These are phyloP conservation scores for Megalonaias nervosa DNA, from an alignment of 1,140 invertebrate species.

Conservation along the genomic window DNA sequence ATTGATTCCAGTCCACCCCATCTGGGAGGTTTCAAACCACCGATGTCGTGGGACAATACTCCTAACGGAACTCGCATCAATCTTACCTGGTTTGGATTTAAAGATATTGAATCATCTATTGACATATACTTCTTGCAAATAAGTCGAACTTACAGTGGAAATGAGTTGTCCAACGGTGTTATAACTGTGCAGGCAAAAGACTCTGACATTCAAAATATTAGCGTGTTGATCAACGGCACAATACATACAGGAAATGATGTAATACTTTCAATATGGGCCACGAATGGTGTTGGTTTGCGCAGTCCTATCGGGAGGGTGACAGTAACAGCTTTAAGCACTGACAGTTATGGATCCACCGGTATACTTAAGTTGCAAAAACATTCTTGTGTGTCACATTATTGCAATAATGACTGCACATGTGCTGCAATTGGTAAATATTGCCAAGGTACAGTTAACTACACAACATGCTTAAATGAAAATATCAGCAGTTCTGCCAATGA, in stretches of 20 bases:
- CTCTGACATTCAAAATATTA: slow-evolving; percentile 1
- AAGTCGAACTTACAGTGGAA: slow-evolving; percentile 34
- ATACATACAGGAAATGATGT: slow-evolving; percentile 27
- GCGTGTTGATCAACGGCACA: slow-evolving; percentile 5
- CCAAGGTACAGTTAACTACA: neutral
- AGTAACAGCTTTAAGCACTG: slow-evolving; percentile 15
- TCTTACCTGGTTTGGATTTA: slow-evolving; percentile 43
- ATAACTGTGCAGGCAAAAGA: slow-evolving; percentile 1
- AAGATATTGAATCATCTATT: slow-evolving; percentile 45
- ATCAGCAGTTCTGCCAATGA: neutral
- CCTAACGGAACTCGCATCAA: slow-evolving; percentile 3
- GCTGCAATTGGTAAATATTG: slow-evolving; percentile 41
- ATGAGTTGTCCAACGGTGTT: slow-evolving; percentile 36
- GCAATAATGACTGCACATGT: slow-evolving; percentile 50
- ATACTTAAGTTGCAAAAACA: slow-evolving; percentile 31
- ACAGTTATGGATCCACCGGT: slow-evolving; percentile 1
- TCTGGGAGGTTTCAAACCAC: slow-evolving; percentile 40
- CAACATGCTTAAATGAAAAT: neutral
- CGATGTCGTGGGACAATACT: slow-evolving; percentile 34
- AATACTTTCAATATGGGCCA: slow-evolving; percentile 30
- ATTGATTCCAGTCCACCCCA: slow-evolving; percentile 51
- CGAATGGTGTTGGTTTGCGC: slow-evolving; percentile 31
- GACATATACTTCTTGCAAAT: slow-evolving; percentile 34
- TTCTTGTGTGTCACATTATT: slow-evolving; percentile 44
- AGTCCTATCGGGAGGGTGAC: slow-evolving; percentile 28